Base-by-base conservation (phyloP, 2,797 vertebrate species). In the Parotocinclus haroldoi region DNA sequence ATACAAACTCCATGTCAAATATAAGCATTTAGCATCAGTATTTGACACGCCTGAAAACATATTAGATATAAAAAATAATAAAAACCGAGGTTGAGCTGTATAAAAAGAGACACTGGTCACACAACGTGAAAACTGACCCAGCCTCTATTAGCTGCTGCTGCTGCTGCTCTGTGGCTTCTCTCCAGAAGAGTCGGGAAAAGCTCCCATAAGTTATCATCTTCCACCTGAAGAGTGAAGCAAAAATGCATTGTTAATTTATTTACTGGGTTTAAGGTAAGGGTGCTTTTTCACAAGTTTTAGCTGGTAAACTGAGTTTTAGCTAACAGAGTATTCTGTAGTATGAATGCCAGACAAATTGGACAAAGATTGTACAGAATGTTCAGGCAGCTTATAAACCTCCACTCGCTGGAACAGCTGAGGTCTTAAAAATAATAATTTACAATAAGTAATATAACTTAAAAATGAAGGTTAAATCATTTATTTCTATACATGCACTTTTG, bases 181-280 rank as follows among this genome's bases (percentile, higher is more conserved):
- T 5, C 49, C 44, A 58, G 60, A 58, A 3, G 66, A 36, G 1
- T 4, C 53, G 49, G 11, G 16, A 65, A 39, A 63, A 18, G 12
- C 27, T 55, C 27, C 51, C 6, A 38, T 7, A 46, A 5, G 3
- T 53, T 49, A 76, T 89, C 82, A 90, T 78, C 81, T 82, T 9
- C 80, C 84, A 16, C 89, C 89, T 91, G 10, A 0, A 63, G 4
- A 13, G 55, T 74, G 1, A 63, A 57, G 12, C 38, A 46, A 42
- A 16, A 53, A 0, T 3, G 4, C 0, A 39, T 37, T 18, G 10
- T 11, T 9, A 42, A 7, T 8, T 42, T 42, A 3, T n/a, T n/a
- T n/a, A n/a, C n/a, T n/a, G n/a, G n/a, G n/a, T n/a, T n/a, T n/a
- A n/a, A n/a, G n/a, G n/a, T n/a, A n/a, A n/a, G n/a, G n/a, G n/a